A percentile compares a stretch with the other conserved stretches of the same genome.
Evolutionary conservation across 2,113 vertebrate genomes (phyloP).

Genomic region (Brienomyrus brachyistius): DNA sequence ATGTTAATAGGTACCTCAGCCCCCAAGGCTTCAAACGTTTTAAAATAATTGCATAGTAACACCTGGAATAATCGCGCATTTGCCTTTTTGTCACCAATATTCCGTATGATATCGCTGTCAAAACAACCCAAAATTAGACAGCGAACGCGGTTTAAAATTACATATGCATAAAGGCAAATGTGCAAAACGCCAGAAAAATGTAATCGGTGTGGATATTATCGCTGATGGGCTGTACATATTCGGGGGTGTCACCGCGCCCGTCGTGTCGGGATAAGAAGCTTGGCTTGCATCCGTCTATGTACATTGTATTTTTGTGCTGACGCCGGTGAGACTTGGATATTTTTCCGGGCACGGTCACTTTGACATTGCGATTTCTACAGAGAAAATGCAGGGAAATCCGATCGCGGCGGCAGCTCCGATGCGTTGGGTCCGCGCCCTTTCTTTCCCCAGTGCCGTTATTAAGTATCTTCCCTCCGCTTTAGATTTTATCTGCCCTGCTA

Average conservation of each 20-base stretch:
- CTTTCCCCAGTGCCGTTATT: not conserved
- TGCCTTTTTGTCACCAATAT: not conserved
- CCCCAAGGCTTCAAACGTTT: not conserved
- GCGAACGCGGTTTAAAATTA: not conserved
- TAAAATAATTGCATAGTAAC: not conserved
- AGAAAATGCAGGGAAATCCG: not conserved
- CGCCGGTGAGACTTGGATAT: not conserved
- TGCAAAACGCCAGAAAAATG: not conserved
- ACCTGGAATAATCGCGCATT: not conserved
- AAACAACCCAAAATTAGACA: constrained; percentile 3
- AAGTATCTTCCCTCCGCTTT: not conserved
- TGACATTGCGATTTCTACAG: not conserved
- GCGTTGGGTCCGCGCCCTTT: not conserved
- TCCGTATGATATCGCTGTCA: not conserved
- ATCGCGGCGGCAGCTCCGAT: not conserved
- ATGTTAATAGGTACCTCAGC: not conserved
- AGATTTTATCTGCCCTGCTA: not conserved
- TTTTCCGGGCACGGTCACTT: not conserved
- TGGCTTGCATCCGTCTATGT: not conserved
- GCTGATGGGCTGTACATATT: not conserved
- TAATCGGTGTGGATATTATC: not conserved
- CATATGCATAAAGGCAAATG: not conserved
- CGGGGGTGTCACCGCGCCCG: not conserved
- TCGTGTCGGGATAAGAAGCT: not conserved
- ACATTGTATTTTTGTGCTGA: constrained; percentile 2